phyloP scores from a whole-genome alignment of 2,888 invertebrate species.

The Meloe dianella region DNA sequence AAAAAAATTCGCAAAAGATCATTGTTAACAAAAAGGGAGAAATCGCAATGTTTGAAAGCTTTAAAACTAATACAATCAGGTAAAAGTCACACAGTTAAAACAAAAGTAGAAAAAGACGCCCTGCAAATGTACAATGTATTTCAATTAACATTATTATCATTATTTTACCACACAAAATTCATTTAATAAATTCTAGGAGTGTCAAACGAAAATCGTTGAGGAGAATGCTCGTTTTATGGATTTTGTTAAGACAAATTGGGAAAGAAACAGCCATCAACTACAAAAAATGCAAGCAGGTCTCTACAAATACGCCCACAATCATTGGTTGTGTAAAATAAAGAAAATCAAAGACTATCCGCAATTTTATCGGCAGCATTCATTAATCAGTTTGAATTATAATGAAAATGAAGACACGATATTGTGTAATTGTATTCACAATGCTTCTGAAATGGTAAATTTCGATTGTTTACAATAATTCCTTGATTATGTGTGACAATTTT shows the following conservation, averaged over 20 bases:
- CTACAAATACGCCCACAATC: slow-evolving; percentile 25
- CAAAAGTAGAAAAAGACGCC: slow-evolving; percentile 29
- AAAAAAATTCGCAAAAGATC: slow-evolving; percentile 19
- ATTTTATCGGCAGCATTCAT: slow-evolving; percentile 40
- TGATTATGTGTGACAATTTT: slow-evolving; percentile 5
- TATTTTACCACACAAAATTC: not conserved
- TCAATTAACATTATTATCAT: not conserved
- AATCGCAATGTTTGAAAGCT: slow-evolving; percentile 38
- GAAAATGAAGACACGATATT: slow-evolving; percentile 41
- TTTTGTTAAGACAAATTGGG: slow-evolving; percentile 36
- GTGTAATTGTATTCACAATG: slow-evolving; percentile 39
- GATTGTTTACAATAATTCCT: not conserved
- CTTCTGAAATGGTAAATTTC: slow-evolving; percentile 42
- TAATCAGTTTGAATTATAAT: slow-evolving; percentile 38
- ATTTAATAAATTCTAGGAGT: slow-evolving; percentile 27
- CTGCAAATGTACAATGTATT: slow-evolving; percentile 39
- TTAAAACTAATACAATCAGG: slow-evolving; percentile 40
- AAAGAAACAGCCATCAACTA: slow-evolving; percentile 17
- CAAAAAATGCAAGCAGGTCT: slow-evolving; percentile 22
- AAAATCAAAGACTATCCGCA: slow-evolving; percentile 39
- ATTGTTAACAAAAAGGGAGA: slow-evolving; percentile 34
- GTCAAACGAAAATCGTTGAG: slow-evolving; percentile 37
- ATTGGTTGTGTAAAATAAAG: slow-evolving; percentile 40
- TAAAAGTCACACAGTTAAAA: slow-evolving; percentile 28
- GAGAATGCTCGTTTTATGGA: slow-evolving; percentile 39